These are phyloP conservation scores for Pelodiscus sinensis DNA, from an alignment of 2,113 vertebrate genomes.

Conservation along the genomic window DNA sequence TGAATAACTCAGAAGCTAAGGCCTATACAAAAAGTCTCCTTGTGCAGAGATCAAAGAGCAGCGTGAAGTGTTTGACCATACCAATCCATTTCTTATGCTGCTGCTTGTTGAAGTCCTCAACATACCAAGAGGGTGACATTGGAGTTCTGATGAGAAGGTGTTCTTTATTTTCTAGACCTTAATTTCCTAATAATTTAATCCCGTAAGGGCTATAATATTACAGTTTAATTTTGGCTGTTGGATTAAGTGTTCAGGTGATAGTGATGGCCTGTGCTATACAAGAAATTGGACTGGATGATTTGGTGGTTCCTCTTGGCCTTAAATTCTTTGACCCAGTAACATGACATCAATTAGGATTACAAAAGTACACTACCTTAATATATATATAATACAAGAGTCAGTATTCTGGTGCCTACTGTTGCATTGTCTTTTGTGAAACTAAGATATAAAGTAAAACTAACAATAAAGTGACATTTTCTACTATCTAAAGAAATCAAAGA, in stretches of 20 bases:
- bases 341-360: neutral
- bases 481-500: neutral
- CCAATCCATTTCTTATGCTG: neutral
- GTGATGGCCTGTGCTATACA: neutral
- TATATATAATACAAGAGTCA: neutral
- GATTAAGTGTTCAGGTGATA: neutral
- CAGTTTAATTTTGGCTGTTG: neutral
- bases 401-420: neutral
- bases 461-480: neutral
- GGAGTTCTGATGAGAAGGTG: neutral
- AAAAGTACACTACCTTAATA: neutral
- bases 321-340: neutral
- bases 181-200: neutral
- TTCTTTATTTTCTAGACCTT: neutral
- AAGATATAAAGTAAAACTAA: neutral
- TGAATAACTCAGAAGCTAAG: neutral
- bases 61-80: neutral
- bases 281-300: neutral
- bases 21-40: neutral
- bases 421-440: fast-evolving
- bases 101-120: neutral
- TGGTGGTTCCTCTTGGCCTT: neutral
- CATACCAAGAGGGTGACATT: neutral
- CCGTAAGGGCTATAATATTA: neutral
- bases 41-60: neutral